These are phyloP conservation scores for Agrilus cyanescens DNA, from an alignment of 2,888 invertebrate species.

Conservation along the genomic window DNA sequence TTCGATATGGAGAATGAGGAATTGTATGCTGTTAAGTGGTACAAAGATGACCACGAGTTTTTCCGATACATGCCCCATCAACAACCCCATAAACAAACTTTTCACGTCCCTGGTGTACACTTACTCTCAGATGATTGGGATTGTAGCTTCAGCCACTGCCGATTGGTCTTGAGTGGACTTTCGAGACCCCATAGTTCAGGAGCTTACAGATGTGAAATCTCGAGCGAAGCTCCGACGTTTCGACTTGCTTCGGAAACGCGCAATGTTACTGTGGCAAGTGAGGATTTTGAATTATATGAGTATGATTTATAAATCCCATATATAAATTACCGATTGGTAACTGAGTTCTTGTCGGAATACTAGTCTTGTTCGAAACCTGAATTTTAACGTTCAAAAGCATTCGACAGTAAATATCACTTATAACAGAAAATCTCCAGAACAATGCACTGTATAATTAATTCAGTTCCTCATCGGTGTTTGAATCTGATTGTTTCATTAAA, in stretches of 20 bases:
- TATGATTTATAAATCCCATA: no score
- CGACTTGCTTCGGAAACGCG: slow-evolving; percentile 43
- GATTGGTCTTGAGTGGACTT: slow-evolving; percentile 31
- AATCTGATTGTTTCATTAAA: no score
- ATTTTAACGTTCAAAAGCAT: no score
- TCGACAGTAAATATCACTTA: no score
- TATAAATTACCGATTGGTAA: no score
- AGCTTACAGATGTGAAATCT: slow-evolving; percentile 49
- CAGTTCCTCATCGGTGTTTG: no score
- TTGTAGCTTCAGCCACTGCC: slow-evolving; percentile 30
- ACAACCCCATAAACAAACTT: slow-evolving; percentile 26
- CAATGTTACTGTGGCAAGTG: slow-evolving; percentile 49
- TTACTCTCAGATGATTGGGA: slow-evolving; percentile 23
- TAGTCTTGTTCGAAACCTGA: no score
- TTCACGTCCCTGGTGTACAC: slow-evolving; percentile 33
- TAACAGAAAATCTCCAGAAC: no score
- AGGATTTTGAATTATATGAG: no score
- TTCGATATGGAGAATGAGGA: slow-evolving; percentile 40
- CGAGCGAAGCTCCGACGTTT: slow-evolving; percentile 49
- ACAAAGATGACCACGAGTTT: slow-evolving; percentile 38
- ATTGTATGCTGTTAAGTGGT: slow-evolving; percentile 42
- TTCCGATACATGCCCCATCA: slow-evolving; percentile 32
- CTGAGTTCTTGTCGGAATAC: no score
- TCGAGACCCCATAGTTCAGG: slow-evolving; percentile 36
- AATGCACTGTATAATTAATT: no score